These are phyloP conservation scores for Pachyuromys duprasi DNA, from an alignment of 2,797 vertebrate species.

Conservation along the genomic window DNA sequence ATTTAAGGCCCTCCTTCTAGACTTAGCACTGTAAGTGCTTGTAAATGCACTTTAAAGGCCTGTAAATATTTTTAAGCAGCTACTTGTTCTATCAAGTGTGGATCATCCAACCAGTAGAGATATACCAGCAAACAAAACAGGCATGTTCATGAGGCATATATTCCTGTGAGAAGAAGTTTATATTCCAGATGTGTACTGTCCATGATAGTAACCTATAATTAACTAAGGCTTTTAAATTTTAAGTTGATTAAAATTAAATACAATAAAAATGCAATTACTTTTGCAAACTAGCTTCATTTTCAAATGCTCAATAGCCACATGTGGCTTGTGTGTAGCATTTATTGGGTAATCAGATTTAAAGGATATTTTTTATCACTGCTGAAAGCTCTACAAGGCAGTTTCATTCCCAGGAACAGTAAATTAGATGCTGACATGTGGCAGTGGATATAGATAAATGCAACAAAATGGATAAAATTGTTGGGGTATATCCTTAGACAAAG, in stretches of 20 bases:
- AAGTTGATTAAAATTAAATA: slow-evolving; percentile 36
- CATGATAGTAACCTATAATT: not conserved
- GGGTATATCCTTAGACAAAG: not conserved
- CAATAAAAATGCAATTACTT: slow-evolving; percentile 21
- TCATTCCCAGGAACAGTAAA: not conserved
- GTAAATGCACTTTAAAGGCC: not conserved
- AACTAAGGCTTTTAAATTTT: not conserved
- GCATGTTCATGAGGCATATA: not conserved
- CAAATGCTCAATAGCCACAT: not conserved
- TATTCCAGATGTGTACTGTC: not conserved
- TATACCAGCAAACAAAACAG: not conserved
- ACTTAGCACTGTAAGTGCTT: not conserved
- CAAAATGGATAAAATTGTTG: not conserved
- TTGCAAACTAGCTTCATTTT: not conserved
- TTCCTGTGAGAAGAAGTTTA: not conserved
- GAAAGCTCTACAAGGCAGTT: not conserved
- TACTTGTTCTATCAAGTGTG: not conserved
- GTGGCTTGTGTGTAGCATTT: not conserved
- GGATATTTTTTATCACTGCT: not conserved
- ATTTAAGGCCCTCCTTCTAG: not conserved
- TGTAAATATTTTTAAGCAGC: not conserved
- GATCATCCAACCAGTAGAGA: not conserved
- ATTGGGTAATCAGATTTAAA: not conserved
- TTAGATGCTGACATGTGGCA: not conserved
- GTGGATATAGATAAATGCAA: not conserved